These are phyloP conservation scores for Sturnira hondurensis DNA, from an alignment of 2,113 vertebrate genomes.

Conservation along the genomic window DNA sequence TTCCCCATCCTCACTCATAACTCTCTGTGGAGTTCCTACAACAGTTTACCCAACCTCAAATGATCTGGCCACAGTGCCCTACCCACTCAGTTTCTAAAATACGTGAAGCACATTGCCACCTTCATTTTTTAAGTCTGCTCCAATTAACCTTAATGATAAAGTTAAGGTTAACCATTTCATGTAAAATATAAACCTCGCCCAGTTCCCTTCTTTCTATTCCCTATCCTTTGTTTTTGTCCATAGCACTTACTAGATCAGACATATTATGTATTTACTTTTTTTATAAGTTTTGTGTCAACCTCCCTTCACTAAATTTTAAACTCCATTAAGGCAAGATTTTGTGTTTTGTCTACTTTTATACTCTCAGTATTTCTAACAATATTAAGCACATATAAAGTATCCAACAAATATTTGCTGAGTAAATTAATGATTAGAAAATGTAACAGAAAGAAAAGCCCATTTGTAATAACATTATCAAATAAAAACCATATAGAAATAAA, in stretches of 20 bases:
- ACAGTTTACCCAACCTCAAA: not conserved
- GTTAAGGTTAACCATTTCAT: not conserved
- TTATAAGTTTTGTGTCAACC: not conserved
- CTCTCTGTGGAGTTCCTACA: not conserved
- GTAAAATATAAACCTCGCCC: not conserved
- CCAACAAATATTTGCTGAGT: not conserved
- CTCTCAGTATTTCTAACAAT: not conserved
- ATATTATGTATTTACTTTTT: not conserved
- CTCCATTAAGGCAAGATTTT: not conserved
- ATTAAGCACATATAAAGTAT: not conserved
- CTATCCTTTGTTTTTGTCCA: not conserved
- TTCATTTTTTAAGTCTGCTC: not conserved
- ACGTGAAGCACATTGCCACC: not conserved
- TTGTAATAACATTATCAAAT: not conserved
- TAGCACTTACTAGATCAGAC: not conserved
- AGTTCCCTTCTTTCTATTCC: not conserved
- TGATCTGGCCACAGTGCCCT: not conserved
- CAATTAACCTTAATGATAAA: not conserved
- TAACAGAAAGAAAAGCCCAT: not conserved
- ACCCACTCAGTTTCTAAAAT: not conserved
- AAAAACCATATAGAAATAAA: not conserved
- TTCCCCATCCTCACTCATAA: not conserved
- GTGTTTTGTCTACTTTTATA: not conserved
- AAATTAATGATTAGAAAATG: not conserved
- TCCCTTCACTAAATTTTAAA: conserved; percentile 30